phyloP scores from a whole-genome alignment of 1,140 invertebrate genomes.

The Zaprionus nigranus region DNA sequence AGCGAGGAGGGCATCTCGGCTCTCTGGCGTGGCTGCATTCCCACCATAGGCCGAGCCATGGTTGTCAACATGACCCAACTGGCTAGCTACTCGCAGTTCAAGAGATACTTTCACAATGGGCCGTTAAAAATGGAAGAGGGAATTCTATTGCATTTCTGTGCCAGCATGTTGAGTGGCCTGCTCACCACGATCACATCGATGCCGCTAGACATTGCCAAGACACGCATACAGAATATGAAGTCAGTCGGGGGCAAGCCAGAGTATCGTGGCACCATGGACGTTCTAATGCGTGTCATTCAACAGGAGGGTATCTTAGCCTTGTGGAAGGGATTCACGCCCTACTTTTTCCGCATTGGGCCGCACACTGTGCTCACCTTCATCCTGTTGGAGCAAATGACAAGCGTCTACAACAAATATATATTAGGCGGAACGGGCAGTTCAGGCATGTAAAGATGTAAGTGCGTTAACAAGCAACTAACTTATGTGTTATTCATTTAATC shows the following conservation, averaged over 20 bases:
- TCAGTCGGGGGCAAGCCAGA: constrained; percentile 94
- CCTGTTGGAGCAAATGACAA: constrained; percentile 98
- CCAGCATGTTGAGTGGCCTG: constrained; percentile 98
- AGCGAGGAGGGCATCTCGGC: constrained; percentile 95
- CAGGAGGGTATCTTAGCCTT: constrained; percentile 98
- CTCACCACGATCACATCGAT: constrained; percentile 98
- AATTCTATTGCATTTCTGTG: constrained; percentile 95
- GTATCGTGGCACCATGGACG: constrained; percentile 94
- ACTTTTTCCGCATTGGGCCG: constrained; percentile 97
- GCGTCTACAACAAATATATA: constrained; percentile 85
- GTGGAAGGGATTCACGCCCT: constrained; percentile 99
- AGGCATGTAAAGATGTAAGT: constrained; percentile 50
- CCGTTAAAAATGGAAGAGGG: constrained; percentile 93
- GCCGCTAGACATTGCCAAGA: constrained; percentile 99
- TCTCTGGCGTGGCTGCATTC: constrained; percentile 94
- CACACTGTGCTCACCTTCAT: constrained; percentile 99
- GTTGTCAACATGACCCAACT: constrained; percentile 99
- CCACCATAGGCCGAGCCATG: constrained; percentile 93
- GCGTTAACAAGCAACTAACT: background rate
- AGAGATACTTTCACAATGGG: constrained; percentile 82
- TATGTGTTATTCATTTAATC: no score
- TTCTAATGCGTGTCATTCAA: constrained; percentile 92
- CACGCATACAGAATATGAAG: constrained; percentile 99
- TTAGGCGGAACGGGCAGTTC: constrained; percentile 48
- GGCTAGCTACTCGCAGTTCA: constrained; percentile 96